Evolutionary conservation across 1,140 invertebrate genomes (phyloP).

Genomic region (Saccostrea glomerata): DNA sequence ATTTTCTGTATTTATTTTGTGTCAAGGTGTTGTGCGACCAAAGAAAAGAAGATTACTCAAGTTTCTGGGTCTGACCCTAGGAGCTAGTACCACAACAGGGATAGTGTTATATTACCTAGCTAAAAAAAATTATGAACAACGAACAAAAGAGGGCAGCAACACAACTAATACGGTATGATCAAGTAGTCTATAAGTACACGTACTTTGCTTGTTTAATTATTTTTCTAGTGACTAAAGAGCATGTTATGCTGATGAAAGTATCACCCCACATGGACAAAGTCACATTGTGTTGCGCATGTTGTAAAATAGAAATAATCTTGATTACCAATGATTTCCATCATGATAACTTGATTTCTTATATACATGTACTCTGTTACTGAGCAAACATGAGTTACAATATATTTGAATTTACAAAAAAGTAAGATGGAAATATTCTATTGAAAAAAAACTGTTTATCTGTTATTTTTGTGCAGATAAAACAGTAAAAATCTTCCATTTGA

Average conservation of each 20-base stretch:
- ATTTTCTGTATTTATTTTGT: too few relatives aligned
- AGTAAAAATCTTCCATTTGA: not conserved
- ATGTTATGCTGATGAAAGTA: not conserved
- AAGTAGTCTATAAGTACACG: not conserved
- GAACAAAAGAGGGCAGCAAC: not conserved
- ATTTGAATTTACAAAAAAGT: too few relatives aligned
- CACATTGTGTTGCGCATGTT: too few relatives aligned
- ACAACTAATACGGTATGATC: not conserved
- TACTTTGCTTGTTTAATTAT: not conserved
- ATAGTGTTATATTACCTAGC: not conserved
- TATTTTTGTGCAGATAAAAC: not conserved
- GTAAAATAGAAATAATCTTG: too few relatives aligned
- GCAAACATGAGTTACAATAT: too few relatives aligned
- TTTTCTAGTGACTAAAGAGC: not conserved
- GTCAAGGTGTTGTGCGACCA: not conserved
- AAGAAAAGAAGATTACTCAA: not conserved
- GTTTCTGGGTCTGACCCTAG: not conserved
- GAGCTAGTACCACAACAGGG: not conserved
- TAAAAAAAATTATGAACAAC: not conserved
- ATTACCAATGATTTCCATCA: too few relatives aligned
- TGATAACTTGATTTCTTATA: too few relatives aligned
- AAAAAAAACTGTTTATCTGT: too few relatives aligned
- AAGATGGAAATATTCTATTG: too few relatives aligned
- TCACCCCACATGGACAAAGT: not conserved
- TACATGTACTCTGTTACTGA: too few relatives aligned